Percentiles rank a stretch among this genome's conserved stretches.
Conservation (phyloP, 2,888 invertebrate genomes). For the Smittia aterrima region DNA sequence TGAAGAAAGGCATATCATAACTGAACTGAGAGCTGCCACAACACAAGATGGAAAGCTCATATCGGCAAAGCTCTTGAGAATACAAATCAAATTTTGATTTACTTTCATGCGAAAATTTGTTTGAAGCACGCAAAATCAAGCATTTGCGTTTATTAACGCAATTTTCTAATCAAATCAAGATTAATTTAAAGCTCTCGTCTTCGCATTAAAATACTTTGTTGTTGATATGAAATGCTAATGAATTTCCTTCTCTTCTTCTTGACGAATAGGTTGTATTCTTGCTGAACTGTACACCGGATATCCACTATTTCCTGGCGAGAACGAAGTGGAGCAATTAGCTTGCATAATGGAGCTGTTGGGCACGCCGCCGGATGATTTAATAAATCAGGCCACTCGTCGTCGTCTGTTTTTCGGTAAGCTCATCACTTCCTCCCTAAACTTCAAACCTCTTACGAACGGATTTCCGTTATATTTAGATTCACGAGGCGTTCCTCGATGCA, state of each 20-base stretch:
- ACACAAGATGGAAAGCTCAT: too few relatives aligned
- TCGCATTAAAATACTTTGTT: too few relatives aligned
- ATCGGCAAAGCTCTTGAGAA: too few relatives aligned
- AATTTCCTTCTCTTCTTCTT: background rate
- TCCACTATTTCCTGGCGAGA: conserved; percentile 94
- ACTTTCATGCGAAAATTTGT: too few relatives aligned
- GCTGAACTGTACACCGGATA: conserved; percentile 95
- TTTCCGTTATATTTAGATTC: conserved; percentile 61
- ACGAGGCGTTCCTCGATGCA: conserved; percentile 84
- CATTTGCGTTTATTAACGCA: too few relatives aligned
- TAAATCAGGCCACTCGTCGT: conserved; percentile 80
- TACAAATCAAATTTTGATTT: too few relatives aligned
- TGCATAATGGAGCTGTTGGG: conserved; percentile 97
- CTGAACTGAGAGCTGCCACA: too few relatives aligned
- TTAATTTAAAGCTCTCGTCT: too few relatives aligned
- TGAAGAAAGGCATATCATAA: background rate
- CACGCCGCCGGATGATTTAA: conserved; percentile 81
- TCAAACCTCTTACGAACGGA: background rate
- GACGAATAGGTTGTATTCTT: conserved; percentile 77
- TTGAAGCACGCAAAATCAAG: too few relatives aligned
- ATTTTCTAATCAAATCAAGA: too few relatives aligned
- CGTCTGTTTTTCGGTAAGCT: conserved; percentile 78
- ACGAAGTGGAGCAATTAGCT: conserved; percentile 93
- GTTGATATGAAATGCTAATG: background rate
- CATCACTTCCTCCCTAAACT: background rate